Base-by-base conservation (phyloP, 2,113 vertebrate species). In the Hydropotes inermis region DNA sequence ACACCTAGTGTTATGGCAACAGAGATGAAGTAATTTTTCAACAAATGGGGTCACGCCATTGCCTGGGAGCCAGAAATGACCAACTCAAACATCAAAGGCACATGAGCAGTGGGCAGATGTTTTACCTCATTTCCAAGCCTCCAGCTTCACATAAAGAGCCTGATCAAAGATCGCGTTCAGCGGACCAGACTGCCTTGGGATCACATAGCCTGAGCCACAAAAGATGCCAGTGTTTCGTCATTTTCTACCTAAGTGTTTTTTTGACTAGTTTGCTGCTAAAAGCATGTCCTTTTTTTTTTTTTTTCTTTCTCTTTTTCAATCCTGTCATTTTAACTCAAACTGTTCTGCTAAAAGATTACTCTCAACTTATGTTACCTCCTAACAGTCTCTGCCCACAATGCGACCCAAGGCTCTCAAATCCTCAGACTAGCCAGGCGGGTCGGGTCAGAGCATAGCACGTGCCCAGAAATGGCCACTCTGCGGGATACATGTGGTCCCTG, bases 231-330 rank as follows among this genome's bases (percentile, higher is more conserved):
- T 27, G n/a, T 81, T 67, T 85, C 39, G 57, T 81, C 81, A 87
- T 88, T 97, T 85, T 86, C 84, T 57, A 6, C 39, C 30, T 36
- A 83, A 55, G 21, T 76, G 11, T 27, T 25, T 36, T 64, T 91
- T 91, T 36, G 57, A 89, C 27, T 74, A 30, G 58, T 93, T 88
- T 95, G 12, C 93, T 93, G 27, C 55, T 61, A 27, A 96, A 70
- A 87, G 23, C 14, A 16, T 50, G 10, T 76, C 54, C 19, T 39
- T 70, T 70, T 23, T 99, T 99, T 99, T 99, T 99, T 98, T 99
- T 98, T 98, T 98, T 98, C 99, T 99, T 99, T 98, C 99, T 99
- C 99, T 99, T 99, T 99, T 98, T 98, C 98, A 99, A 98, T 99
- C 99, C 98, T 98, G 99, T 98, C 98, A 98, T 99, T 99, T 99